phyloP scores from a whole-genome alignment of 2,797 vertebrate species.

The Psittacula echo region DNA sequence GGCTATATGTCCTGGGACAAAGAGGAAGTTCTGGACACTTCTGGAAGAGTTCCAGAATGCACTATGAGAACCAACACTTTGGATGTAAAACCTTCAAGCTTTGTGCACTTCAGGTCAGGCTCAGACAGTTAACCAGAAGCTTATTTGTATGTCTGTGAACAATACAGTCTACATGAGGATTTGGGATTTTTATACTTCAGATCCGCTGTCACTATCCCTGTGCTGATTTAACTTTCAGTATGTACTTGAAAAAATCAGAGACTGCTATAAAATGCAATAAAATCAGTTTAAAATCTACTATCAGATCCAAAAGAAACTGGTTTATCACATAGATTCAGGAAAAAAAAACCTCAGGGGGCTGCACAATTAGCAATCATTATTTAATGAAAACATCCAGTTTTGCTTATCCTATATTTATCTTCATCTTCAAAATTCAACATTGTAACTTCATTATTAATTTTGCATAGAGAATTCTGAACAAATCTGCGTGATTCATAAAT shows the following conservation, averaged over 20 bases:
- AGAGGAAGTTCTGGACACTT: slow-evolving; percentile 11
- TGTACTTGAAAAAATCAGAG: neutral
- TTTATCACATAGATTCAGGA: neutral
- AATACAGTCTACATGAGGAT: neutral
- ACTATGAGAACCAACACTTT: neutral
- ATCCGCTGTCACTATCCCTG: neutral
- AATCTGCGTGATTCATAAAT: neutral
- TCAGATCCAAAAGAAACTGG: neutral
- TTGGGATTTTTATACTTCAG: neutral
- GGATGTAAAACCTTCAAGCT: neutral
- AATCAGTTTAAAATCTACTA: neutral
- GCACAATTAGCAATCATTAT: neutral
- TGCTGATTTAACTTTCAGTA: neutral
- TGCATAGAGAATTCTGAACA: neutral
- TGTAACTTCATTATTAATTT: neutral
- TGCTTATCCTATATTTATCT: neutral
- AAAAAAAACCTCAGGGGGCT: neutral
- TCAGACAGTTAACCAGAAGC: neutral
- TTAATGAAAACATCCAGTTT: neutral
- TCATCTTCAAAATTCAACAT: neutral
- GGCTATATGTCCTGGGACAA: neutral
- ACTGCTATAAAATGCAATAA: neutral
- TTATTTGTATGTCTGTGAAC: neutral
- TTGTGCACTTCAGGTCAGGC: neutral
- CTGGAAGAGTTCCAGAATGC: slow-evolving; percentile 11